Conservation (phyloP, 2,113 vertebrate species). For the Nymphicus hollandicus region DNA sequence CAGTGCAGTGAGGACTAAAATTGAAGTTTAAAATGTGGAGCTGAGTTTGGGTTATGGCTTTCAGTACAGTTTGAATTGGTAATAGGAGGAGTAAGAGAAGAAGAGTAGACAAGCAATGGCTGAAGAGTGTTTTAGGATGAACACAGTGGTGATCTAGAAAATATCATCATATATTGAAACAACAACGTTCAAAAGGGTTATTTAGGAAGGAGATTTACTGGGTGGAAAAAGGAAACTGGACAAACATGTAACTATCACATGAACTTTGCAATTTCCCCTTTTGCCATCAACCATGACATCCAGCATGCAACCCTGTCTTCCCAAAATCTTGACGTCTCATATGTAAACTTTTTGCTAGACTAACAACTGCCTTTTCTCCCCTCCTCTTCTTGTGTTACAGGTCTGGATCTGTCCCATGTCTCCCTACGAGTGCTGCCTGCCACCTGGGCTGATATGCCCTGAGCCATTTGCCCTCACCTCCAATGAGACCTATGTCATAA, state of each 20-base stretch:
- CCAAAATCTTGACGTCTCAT: rapidly evolving
- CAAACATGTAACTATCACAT: not conserved
- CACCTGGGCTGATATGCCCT: not conserved
- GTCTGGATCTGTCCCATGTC: not conserved
- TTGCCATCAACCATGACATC: rapidly evolving
- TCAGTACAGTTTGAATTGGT: not conserved
- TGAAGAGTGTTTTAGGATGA: rapidly evolving
- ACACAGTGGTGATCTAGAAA: not conserved
- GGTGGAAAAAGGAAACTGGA: not conserved
- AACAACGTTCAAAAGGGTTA: not conserved
- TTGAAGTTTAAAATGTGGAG: rapidly evolving
- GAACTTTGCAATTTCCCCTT: not conserved
- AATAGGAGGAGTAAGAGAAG: not conserved
- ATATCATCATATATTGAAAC: not conserved
- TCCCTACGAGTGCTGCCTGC: slow-evolving; percentile 20
- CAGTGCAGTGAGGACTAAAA: not conserved
- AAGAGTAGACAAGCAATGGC: not conserved
- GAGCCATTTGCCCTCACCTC: slow-evolving; percentile 30
- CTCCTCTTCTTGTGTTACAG: not conserved
- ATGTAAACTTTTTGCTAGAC: rapidly evolving
- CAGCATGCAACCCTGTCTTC: rapidly evolving
- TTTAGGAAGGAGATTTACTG: not conserved
- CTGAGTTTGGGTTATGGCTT: not conserved
- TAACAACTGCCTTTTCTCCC: not conserved
- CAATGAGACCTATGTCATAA: not conserved